These are phyloP conservation scores for Hycleus cichorii DNA, from an alignment of 1,140 invertebrate genomes.

Conservation along the genomic window DNA sequence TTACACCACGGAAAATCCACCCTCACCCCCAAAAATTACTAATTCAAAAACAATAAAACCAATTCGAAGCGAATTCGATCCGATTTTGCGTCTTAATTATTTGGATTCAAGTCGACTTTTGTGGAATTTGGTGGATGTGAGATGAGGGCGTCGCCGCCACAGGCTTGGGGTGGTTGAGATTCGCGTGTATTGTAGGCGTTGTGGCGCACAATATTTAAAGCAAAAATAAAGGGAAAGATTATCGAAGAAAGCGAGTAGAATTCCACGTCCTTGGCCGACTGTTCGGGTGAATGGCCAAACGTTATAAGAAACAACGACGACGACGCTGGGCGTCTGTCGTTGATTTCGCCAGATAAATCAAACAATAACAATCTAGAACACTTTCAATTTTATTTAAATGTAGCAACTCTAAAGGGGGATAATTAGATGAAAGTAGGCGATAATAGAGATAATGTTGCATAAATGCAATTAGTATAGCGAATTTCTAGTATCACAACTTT, in stretches of 20 bases:
- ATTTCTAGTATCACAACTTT: not conserved
- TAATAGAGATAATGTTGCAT: not conserved
- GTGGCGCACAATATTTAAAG: not conserved
- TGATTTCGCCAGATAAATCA: not conserved
- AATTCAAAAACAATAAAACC: too few species aligned
- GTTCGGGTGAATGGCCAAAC: constrained; percentile 14
- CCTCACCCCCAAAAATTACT: too few species aligned
- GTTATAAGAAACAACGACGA: not conserved
- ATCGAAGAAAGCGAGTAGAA: not conserved
- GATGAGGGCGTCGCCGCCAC: too few species aligned
- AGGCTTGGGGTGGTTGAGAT: too few species aligned
- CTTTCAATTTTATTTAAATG: not conserved
- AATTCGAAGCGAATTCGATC: too few species aligned
- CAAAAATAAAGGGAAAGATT: not conserved
- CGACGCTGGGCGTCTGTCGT: not conserved
- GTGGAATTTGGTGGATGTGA: too few species aligned
- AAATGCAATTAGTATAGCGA: not conserved
- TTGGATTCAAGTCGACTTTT: too few species aligned
- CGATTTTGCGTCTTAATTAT: too few species aligned
- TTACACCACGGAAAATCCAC: too few species aligned
- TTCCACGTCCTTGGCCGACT: constrained; percentile 12
- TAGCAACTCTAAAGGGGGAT: not conserved
- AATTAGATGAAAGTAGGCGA: not conserved
- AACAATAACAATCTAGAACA: not conserved
- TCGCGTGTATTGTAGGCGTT: not conserved